Percentiles rank a stretch among this genome's conserved stretches.
Conservation (phyloP, 2,797 vertebrate genomes). For the Helarctos malayanus region DNA sequence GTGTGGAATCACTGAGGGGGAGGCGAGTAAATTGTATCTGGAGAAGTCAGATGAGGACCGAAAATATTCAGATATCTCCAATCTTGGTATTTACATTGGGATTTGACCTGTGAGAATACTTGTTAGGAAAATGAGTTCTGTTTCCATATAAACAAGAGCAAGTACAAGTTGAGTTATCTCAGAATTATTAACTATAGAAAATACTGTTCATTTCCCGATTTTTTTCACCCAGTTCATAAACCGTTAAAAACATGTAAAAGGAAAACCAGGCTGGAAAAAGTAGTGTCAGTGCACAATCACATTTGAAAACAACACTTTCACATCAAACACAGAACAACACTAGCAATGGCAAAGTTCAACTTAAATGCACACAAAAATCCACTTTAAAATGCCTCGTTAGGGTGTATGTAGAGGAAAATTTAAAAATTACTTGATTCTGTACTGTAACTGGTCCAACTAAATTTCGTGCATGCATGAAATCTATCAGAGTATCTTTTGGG, state of each 20-base stretch:
- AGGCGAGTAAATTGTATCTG: neutral
- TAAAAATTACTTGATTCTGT: slow-evolving; percentile 47
- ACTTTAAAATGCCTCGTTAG: slow-evolving; percentile 54
- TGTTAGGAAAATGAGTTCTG: slow-evolving; percentile 58
- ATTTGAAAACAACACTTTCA: slow-evolving; percentile 46
- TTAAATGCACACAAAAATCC: slow-evolving; percentile 59
- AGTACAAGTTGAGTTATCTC: neutral
- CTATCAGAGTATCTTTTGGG: neutral
- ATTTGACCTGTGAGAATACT: neutral
- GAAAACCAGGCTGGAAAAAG: slow-evolving; percentile 47
- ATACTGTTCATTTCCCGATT: slow-evolving; percentile 45
- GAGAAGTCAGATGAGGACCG: neutral
- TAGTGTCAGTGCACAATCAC: slow-evolving; percentile 7
- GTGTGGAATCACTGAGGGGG: neutral
- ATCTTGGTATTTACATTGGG: neutral
- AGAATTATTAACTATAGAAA: slow-evolving; percentile 43
- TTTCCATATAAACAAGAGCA: neutral
- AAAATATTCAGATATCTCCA: slow-evolving; percentile 25
- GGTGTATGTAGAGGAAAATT: neutral
- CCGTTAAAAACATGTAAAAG: slow-evolving; percentile 23
- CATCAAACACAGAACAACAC: slow-evolving; percentile 69
- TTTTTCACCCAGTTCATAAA: slow-evolving; percentile 48
- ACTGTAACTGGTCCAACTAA: slow-evolving; percentile 18
- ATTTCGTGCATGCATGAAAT: slow-evolving; percentile 63
- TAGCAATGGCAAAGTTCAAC: slow-evolving; percentile 76